Conservation (phyloP, 1,140 invertebrate species). For the Drosophila bipectinata region DNA sequence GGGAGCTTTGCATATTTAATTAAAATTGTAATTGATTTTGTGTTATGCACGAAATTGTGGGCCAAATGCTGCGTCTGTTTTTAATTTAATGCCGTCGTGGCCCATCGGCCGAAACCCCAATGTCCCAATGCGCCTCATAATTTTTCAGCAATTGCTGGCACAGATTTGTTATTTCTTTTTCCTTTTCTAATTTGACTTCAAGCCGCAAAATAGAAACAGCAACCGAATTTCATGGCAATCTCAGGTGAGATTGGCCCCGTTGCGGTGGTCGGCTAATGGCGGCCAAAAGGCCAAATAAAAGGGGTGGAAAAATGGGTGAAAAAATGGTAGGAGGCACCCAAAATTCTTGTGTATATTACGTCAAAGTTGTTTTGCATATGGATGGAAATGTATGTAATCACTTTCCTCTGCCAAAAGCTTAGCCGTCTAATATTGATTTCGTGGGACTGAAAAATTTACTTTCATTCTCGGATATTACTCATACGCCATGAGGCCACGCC, state of each 20-base stretch:
- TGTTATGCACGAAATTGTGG: constrained; percentile 75
- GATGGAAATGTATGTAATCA: constrained; percentile 56
- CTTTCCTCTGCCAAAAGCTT: constrained; percentile 26
- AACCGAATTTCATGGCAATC: constrained; percentile 65
- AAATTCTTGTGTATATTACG: constrained; percentile 42
- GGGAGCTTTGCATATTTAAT: constrained; percentile 79
- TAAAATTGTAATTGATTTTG: constrained; percentile 81
- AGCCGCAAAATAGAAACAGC: constrained; percentile 35
- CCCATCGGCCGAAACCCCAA: constrained; percentile 5
- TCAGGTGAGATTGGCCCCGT: constrained; percentile 73
- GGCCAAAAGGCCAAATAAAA: constrained; percentile 18
- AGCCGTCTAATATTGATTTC: constrained; percentile 59
- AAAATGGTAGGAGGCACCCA: background rate
- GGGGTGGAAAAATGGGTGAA: constrained; percentile 11
- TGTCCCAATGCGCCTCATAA: constrained; percentile 75
- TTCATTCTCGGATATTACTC: constrained; percentile 56
- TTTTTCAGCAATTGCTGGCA: constrained; percentile 72
- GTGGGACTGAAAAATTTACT: constrained; percentile 46
- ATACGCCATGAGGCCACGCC: constrained; percentile 48
- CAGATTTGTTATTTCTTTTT: constrained; percentile 50
- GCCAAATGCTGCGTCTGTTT: constrained; percentile 76
- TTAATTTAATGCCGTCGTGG: constrained; percentile 64
- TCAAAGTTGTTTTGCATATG: constrained; percentile 67
- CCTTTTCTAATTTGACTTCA: constrained; percentile 63
- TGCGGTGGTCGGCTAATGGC: constrained; percentile 42